Evolutionary conservation across 2,113 vertebrate genomes (phyloP).

Genomic region (Sus scrofa): T2T-Sscrofa CM000823.6:11660001-11660500

Average conservation of each 20-base stretch:
- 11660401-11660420: not conserved
- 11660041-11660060: not conserved
- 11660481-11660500: not conserved
- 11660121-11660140: not conserved
- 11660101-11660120: not conserved
- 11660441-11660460: not conserved
- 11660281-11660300: not conserved
- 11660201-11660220: not conserved
- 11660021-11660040: accelerated
- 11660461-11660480: not conserved
- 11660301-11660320: not conserved
- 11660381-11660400: not conserved
- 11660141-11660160: not conserved
- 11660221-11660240: not conserved
- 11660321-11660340: not conserved
- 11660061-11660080: not conserved
- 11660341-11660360: not conserved
- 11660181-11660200: not conserved
- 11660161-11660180: not conserved
- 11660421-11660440: not conserved
- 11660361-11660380: not conserved
- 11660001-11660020: not conserved
- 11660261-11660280: not conserved
- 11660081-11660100: not conserved
- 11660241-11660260: not conserved